Conservation (phyloP, 2,888 invertebrate species). For the Eristalis tenax region DNA sequence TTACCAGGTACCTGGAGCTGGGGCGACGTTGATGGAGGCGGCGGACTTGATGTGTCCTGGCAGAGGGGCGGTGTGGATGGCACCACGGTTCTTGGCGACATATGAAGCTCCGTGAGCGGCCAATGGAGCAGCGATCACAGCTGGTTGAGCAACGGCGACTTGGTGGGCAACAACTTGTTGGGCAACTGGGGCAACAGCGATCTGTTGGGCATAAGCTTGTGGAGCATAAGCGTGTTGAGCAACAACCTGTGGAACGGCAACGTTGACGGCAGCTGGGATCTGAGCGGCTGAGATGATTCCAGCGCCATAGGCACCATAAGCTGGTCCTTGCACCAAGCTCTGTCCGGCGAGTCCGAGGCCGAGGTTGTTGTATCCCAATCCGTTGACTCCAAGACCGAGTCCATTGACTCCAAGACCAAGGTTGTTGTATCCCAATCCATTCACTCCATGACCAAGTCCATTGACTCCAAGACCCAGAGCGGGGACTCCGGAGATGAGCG, state of each 20-base stretch:
- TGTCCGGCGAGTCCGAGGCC: slow-evolving; percentile 26
- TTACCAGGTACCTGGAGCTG: slow-evolving; percentile 77
- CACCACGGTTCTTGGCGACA: slow-evolving; percentile 78
- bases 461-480: slow-evolving; percentile 69
- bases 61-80: slow-evolving; percentile 77
- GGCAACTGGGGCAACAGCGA: background rate
- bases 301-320: slow-evolving; percentile 46
- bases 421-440: slow-evolving; percentile 6
- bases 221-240: background rate
- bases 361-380: slow-evolving; percentile 11
- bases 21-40: slow-evolving; percentile 76
- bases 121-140: too few relatives aligned
- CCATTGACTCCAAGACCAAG: slow-evolving; percentile 8
- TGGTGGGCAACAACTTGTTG: background rate
- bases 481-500: slow-evolving; percentile 74
- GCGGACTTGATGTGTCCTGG: slow-evolving; percentile 77
- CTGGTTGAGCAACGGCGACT: slow-evolving; percentile 16
- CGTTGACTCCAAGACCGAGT: slow-evolving; percentile 35
- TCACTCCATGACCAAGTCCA: background rate
- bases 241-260: slow-evolving; percentile 33
- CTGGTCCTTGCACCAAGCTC: slow-evolving; percentile 74
- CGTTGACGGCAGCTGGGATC: slow-evolving; percentile 63
- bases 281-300: slow-evolving; percentile 72
- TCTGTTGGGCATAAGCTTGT: background rate
- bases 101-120: slow-evolving; percentile 76